Base-by-base conservation (phyloP, 2,113 vertebrate genomes). In the Rattus norvegicus region DNA sequence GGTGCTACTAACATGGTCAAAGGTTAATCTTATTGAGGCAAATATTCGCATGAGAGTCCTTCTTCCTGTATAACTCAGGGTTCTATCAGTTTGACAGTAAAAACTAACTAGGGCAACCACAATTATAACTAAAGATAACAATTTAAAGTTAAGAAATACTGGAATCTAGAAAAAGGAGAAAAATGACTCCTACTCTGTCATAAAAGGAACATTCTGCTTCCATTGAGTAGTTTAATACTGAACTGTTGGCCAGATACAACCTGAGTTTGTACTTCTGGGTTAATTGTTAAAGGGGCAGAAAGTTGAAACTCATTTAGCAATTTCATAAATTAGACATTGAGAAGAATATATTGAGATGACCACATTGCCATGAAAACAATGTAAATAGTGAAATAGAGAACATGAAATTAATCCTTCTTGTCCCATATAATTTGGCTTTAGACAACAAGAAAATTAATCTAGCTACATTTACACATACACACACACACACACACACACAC, bases 371-470 rank as follows among this genome's bases (percentile, higher is more conserved):
- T 33, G 24, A 36, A 2, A 67, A 59, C 20, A 84, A 17, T 56
- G 49, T 67, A 65, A 92, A 70, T 52, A 81, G 36, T n/a, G 16
- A 43, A n/a, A 76, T 28, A 61, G 33, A 63, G 70, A 94, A 75
- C 52, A 56, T 13, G 28, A 94, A 95, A 67, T 4, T 49, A 54
- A 89, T 81, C 26, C 56, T 69, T 81, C 52, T 26, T 47, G 1
- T 79, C 19, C 63, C 61, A 85, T 81, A 43, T 92, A 63, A 52
- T 85, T 93, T 54, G 54, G 8, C 20, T 43, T 92, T 28, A 16
- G 43, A 65, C 11, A 95, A 14, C 6, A 89, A 93, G 72, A 87
- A 86, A 90, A 92, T n/a, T n/a, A 7, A 92, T 36, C 39, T 80
- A 30, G 83, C 2, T 75, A 47, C 7, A 88, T 49, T 26, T 5